Conservation (phyloP, 2,888 invertebrate genomes). For the Agrotis segetum region DNA sequence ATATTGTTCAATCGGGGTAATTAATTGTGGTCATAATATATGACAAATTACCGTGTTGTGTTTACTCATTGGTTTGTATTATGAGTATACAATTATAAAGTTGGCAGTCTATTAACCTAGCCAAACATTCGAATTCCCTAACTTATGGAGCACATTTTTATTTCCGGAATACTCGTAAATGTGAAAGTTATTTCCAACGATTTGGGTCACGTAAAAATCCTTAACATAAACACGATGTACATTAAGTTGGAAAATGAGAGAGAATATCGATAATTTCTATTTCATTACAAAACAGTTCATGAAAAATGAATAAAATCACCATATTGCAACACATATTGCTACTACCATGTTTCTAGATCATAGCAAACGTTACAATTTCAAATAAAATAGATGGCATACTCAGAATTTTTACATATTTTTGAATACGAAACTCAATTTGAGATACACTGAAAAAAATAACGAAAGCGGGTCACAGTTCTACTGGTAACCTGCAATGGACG, state of each 20-base stretch:
- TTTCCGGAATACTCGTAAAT: neutral
- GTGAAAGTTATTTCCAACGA: neutral
- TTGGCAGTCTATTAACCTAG: too few species aligned
- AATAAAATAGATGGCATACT: neutral
- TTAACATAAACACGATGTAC: neutral
- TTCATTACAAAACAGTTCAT: neutral
- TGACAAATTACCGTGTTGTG: too few species aligned
- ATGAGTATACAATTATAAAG: too few species aligned
- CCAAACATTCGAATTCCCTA: too few species aligned
- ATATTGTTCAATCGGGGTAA: neutral
- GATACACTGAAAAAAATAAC: slow-evolving; percentile 32
- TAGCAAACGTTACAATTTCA: neutral
- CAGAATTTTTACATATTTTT: neutral
- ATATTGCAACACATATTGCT: neutral
- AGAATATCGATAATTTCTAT: neutral
- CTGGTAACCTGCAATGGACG: slow-evolving; percentile 3
- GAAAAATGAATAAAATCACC: slow-evolving; percentile 11
- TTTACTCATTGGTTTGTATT: too few species aligned
- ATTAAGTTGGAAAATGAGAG: neutral
- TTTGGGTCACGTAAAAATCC: neutral
- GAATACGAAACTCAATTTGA: slow-evolving; percentile 5
- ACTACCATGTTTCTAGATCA: neutral
- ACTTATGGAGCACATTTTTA: too few species aligned
- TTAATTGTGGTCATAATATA: neutral
- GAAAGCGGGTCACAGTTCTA: slow-evolving; percentile 36